Percentiles rank a stretch among this genome's conserved stretches.
Evolutionary conservation across 2,888 invertebrate species (phyloP).

Genomic region (Cantharis rufa): DNA sequence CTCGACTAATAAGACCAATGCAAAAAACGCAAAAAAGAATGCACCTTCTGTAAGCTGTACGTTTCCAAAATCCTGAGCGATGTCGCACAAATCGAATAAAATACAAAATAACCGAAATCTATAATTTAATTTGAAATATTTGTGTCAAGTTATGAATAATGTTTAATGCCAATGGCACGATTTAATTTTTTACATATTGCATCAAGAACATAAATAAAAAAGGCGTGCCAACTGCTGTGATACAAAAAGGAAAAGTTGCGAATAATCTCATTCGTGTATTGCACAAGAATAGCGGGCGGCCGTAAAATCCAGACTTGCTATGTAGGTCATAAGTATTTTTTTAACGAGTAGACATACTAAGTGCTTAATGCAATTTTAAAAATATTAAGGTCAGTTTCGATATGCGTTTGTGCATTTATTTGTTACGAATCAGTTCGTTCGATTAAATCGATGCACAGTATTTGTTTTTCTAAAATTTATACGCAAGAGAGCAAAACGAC

Average conservation of each 20-base stretch:
- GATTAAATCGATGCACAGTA: background rate
- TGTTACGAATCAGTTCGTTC: background rate
- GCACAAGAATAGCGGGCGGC: constrained; percentile 32
- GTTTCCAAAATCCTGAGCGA: no score
- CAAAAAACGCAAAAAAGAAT: no score
- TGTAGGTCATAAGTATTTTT: constrained; percentile 31
- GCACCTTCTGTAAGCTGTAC: no score
- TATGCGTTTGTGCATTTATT: constrained; percentile 14
- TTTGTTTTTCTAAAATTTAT: no score
- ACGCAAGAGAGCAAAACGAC: no score
- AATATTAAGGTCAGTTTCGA: constrained; percentile 30
- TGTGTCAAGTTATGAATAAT: constrained; percentile 9
- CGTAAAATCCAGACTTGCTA: constrained; percentile 29
- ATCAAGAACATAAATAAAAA: constrained; percentile 28
- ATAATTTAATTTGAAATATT: constrained; percentile 6
- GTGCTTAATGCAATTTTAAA: constrained; percentile 26
- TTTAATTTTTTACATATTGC: constrained; percentile 23
- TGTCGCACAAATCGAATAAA: no score
- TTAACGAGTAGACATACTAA: constrained; percentile 20
- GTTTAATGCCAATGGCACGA: constrained; percentile 16
- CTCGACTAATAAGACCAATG: no score
- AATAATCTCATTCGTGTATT: constrained; percentile 29
- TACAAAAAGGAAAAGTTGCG: constrained; percentile 31
- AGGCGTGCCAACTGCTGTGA: constrained; percentile 25
- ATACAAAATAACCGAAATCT: background rate